Evolutionary conservation across 2,797 vertebrate genomes (phyloP).

Genomic region (Setipinna tenuifilis): DNA sequence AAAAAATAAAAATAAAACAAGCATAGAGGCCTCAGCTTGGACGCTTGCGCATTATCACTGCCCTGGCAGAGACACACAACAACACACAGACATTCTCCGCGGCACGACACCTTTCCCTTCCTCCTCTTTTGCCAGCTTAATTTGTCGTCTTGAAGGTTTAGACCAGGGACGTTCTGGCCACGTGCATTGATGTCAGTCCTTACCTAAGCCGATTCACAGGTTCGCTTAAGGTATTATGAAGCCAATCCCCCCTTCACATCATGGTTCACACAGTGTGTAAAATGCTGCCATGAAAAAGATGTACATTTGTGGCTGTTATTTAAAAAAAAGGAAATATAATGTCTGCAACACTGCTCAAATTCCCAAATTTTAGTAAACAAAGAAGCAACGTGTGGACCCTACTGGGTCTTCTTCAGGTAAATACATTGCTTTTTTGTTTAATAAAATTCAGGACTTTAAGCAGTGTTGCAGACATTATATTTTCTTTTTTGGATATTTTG

Average conservation of each 20-base stretch:
- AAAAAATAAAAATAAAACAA: conserved; percentile 34
- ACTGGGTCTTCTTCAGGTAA: too few species aligned
- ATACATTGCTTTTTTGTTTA: too few species aligned
- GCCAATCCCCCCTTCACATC: not conserved
- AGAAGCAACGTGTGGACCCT: too few species aligned
- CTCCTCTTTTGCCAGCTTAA: conserved; percentile 27
- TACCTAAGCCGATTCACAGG: conserved; percentile 42
- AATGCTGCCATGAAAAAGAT: not conserved
- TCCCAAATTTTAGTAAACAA: too few species aligned
- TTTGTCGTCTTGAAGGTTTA: conserved; percentile 50
- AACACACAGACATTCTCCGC: not conserved
- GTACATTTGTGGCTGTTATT: not conserved
- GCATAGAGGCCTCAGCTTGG: conserved; percentile 21
- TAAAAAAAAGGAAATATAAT: too few species aligned
- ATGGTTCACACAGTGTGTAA: not conserved
- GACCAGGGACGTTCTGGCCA: conserved; percentile 41
- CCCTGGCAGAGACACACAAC: not conserved
- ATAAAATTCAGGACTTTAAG: too few species aligned
- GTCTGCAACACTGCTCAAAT: too few species aligned
- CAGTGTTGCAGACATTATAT: too few species aligned
- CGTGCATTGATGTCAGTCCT: conserved; percentile 41
- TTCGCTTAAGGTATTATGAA: not conserved
- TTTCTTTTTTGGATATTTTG: too few species aligned
- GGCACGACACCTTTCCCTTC: conserved; percentile 9
- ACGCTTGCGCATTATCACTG: not conserved